phyloP scores from a whole-genome alignment of 1,140 invertebrate genomes.

The Patella vulgata region DNA sequence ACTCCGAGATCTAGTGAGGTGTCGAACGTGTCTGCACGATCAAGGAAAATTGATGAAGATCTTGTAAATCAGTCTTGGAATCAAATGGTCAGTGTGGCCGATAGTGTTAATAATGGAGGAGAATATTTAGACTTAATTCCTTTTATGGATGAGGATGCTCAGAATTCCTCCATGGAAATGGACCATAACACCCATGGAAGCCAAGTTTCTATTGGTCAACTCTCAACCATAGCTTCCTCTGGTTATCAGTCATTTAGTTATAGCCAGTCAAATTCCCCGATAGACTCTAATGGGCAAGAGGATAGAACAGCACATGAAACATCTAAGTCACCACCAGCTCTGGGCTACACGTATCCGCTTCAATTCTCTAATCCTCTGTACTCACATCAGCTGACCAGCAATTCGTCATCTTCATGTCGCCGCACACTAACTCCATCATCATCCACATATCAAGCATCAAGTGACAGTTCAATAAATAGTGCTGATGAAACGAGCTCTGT shows the following conservation, averaged over 20 bases:
- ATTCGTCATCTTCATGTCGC: constrained; percentile 41
- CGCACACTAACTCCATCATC: constrained; percentile 34
- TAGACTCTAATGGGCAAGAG: constrained; percentile 71
- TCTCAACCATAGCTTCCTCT: constrained; percentile 85
- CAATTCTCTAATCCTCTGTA: constrained; percentile 91
- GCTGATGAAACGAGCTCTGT: constrained; percentile 45
- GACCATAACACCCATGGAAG: constrained; percentile 49
- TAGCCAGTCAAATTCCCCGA: constrained; percentile 89
- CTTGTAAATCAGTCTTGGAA: constrained; percentile 59
- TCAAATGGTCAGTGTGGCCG: constrained; percentile 59
- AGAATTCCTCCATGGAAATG: constrained; percentile 45
- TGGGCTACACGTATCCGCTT: constrained; percentile 71
- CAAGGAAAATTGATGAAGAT: constrained; percentile 39
- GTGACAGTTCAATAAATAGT: constrained; percentile 43
- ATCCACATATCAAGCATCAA: constrained; percentile 32
- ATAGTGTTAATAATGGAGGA: constrained; percentile 50
- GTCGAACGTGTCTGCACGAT: constrained; percentile 51
- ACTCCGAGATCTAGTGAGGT: constrained; percentile 25
- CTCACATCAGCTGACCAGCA: constrained; percentile 49
- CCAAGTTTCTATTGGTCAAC: constrained; percentile 76
- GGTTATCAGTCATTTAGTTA: constrained; percentile 92
- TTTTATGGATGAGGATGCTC: constrained; percentile 60
- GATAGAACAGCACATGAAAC: constrained; percentile 30
- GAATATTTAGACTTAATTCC: constrained; percentile 64
- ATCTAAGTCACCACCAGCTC: constrained; percentile 41